These are phyloP conservation scores for Aldabrachelys gigantea DNA, from an alignment of 2,113 vertebrate genomes.

Conservation along the genomic window DNA sequence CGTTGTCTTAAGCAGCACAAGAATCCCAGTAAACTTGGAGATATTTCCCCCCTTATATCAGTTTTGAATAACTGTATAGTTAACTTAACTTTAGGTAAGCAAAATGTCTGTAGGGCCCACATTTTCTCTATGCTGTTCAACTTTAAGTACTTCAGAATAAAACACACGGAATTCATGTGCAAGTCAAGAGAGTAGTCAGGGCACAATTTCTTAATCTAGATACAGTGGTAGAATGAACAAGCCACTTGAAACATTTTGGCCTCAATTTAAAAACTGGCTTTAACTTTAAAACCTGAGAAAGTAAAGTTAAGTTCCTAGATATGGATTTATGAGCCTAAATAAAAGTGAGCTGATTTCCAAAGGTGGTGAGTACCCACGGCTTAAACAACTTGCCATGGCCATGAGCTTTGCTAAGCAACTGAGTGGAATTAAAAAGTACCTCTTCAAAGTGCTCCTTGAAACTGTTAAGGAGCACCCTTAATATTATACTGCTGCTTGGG, in stretches of 20 bases:
- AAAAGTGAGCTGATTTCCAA: background rate
- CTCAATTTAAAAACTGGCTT: too few relatives aligned
- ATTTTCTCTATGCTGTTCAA: background rate
- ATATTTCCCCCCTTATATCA: too few relatives aligned
- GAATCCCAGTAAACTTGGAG: background rate
- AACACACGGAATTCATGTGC: background rate
- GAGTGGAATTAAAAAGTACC: background rate
- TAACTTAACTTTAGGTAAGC: background rate
- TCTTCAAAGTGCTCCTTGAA: background rate
- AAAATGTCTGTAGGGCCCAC: background rate
- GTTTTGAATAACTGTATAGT: background rate
- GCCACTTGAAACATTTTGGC: background rate
- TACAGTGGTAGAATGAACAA: background rate
- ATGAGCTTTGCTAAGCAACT: background rate
- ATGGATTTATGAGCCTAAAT: background rate
- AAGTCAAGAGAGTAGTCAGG: background rate
- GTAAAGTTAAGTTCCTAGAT: background rate
- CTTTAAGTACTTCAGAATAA: background rate
- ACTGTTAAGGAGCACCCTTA: background rate
- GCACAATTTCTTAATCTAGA: background rate
- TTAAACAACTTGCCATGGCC: background rate
- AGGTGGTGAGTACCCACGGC: background rate
- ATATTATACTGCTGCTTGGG: background rate
- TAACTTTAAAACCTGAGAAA: background rate
- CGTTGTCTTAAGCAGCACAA: background rate